Evolutionary conservation across 2,113 vertebrate species (phyloP).

Genomic region (Rattus rattus): DNA sequence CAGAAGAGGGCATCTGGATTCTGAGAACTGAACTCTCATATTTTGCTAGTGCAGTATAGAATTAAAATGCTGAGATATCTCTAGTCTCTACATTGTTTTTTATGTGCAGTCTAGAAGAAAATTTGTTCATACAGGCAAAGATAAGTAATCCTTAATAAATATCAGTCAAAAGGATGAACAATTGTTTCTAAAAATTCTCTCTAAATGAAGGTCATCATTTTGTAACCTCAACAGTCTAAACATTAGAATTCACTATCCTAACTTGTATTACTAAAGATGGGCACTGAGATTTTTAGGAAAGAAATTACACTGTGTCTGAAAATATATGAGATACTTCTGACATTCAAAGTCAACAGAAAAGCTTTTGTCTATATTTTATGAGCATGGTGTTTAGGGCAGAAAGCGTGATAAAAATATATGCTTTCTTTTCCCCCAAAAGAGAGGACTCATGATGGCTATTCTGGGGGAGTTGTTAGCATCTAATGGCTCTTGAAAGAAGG

Average conservation of each 20-base stretch:
- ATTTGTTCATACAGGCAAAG: neutral
- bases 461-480: neutral
- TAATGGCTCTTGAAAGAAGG: neutral
- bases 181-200: conserved; percentile 14
- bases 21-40: neutral
- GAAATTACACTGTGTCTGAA: neutral
- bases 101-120: neutral
- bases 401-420: neutral
- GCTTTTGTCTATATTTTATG: neutral
- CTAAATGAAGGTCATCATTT: conserved; percentile 6
- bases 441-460: neutral
- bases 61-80: neutral
- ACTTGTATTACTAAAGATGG: neutral
- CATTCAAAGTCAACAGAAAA: too few species aligned
- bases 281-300: neutral
- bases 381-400: neutral
- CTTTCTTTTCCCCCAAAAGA: fast-evolving
- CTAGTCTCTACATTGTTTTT: neutral
- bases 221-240: neutral
- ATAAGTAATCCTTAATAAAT: neutral
- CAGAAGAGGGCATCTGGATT: neutral
- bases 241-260: neutral
- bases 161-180: neutral
- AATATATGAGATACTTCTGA: neutral
- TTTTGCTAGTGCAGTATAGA: neutral